Evolutionary conservation across 2,888 invertebrate genomes (phyloP), one percentile per base, ranked within the genome.

Genomic region (Erebia ligea): DNA sequence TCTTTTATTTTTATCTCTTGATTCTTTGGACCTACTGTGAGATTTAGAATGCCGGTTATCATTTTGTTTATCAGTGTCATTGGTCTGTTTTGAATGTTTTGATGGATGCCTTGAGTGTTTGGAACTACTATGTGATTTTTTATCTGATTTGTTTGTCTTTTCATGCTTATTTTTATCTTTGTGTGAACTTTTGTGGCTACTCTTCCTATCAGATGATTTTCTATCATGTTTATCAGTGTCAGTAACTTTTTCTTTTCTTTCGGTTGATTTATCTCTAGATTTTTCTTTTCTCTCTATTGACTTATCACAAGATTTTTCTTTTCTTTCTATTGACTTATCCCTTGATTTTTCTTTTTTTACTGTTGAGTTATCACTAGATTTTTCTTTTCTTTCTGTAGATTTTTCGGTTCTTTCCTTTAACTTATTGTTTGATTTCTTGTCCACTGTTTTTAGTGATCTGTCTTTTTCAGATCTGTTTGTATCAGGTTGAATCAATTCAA

Each of bases 121-220:
- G 25, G 75, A 75, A 64, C 45, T 68, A 13, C 77, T 71, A 75
- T 82, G 78, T 73, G 77, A 85, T 71, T 83, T 85, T 68, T 82
- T 85, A 5, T 87, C 84, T 70, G 77, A 84, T 80, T 81, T 82
- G 76, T 81, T 87, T 83, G 80, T 86, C 76, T 81, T 84, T 77
- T 83, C 85, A 74, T 81, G 79, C 72, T 77, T 86, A n/a, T 82
- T 81, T 77, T 81, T 87, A 66, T 87, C 86, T 75, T 75, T 85
- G 73, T 84, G 86, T 56, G 86, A 86, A 78, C 91, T 89, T 80
- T 89, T 89, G 73, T 86, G 86, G 74, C 79, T 83, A 69, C 86
- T 81, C 76, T 86, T 89, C 56, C 80, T 84, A 69, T 86, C 80
- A 72, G 85, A 82, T 73, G 76, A 79, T 77, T 82, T 77, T 57